phyloP scores from a whole-genome alignment of 1,140 invertebrate species.

The Cheumatopsyche charites region DNA sequence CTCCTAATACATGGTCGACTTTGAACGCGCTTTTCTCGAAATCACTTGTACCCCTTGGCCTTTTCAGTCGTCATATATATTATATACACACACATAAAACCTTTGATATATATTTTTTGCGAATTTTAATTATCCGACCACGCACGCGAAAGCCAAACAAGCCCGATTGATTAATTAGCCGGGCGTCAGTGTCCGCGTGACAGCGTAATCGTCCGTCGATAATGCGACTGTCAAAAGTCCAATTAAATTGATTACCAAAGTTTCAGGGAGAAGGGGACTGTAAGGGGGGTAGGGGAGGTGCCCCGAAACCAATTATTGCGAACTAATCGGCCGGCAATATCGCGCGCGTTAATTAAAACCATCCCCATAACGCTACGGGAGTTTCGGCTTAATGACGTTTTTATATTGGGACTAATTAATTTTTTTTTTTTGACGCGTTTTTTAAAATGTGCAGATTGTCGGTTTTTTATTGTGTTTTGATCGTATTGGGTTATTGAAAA shows the following conservation, averaged over 20 bases:
- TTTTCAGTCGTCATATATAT: too few species aligned
- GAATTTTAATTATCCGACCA: not conserved
- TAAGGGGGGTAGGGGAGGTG: not conserved
- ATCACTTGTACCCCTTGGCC: too few species aligned
- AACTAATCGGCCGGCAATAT: slow-evolving; percentile 46
- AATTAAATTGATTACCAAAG: slow-evolving; percentile 28
- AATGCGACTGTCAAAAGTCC: slow-evolving; percentile 31
- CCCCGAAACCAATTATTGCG: slow-evolving; percentile 45
- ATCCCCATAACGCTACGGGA: too few species aligned
- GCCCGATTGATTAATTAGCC: too few species aligned
- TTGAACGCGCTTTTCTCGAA: too few species aligned
- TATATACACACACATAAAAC: not conserved
- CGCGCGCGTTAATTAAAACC: slow-evolving; percentile 44
- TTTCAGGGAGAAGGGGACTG: not conserved
- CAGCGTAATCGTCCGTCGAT: slow-evolving; percentile 17
- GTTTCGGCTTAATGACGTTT: not conserved
- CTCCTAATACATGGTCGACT: too few species aligned
- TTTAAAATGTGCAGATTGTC: not conserved
- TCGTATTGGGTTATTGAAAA: not conserved
- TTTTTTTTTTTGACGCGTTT: not conserved
- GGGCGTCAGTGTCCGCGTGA: slow-evolving; percentile 2
- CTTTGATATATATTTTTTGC: not conserved
- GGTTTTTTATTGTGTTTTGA: too few species aligned
- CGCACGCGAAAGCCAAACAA: not conserved
- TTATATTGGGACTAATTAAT: not conserved